Percentiles rank a stretch among this genome's conserved stretches.
These are phyloP conservation scores for Astreopora myriophthalma DNA, from an alignment of 64 coral and sea anemone genomes.

Conservation along the genomic window DNA sequence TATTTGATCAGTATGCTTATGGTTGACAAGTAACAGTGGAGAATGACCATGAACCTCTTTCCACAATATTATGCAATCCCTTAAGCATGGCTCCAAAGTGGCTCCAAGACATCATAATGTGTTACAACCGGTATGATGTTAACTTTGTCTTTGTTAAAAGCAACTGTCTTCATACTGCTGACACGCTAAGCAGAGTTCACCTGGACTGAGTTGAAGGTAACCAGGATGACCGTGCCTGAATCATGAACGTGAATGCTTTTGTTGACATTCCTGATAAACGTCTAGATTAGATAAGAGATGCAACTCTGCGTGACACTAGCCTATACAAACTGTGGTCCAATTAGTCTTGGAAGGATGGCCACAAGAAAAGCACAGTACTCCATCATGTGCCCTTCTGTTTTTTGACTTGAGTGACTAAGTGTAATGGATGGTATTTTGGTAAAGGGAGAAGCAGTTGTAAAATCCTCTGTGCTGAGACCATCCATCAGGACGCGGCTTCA, in stretches of 20 bases:
- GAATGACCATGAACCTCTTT: slow-evolving; percentile 65
- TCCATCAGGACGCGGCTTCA: too few species aligned
- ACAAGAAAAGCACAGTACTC: too few species aligned
- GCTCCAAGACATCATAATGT: slow-evolving; percentile 55
- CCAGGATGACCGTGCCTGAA: slow-evolving; percentile 22
- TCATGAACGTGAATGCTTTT: slow-evolving; percentile 23
- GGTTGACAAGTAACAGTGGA: slow-evolving; percentile 6
- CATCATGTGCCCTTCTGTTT: too few species aligned
- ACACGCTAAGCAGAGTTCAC: too few species aligned
- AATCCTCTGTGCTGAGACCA: background rate
- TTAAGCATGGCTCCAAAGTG: slow-evolving; percentile 46
- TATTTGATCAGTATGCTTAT: slow-evolving; percentile 70
- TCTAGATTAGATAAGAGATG: background rate
- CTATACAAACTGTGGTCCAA: too few species aligned
- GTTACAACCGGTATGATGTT: slow-evolving; percentile 45
- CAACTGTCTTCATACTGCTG: too few species aligned
- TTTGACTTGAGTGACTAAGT: slow-evolving; percentile 17
- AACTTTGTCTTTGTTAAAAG: slow-evolving; percentile 51
- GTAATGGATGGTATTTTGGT: background rate
- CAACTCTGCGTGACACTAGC: too few species aligned
- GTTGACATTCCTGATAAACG: background rate
- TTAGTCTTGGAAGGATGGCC: too few species aligned
- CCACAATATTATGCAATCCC: slow-evolving; percentile 36
- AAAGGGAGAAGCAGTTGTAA: background rate
- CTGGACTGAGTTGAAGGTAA: too few species aligned